Conservation (phyloP, 2,888 invertebrate genomes). For the Synergus gifuensis region DNA sequence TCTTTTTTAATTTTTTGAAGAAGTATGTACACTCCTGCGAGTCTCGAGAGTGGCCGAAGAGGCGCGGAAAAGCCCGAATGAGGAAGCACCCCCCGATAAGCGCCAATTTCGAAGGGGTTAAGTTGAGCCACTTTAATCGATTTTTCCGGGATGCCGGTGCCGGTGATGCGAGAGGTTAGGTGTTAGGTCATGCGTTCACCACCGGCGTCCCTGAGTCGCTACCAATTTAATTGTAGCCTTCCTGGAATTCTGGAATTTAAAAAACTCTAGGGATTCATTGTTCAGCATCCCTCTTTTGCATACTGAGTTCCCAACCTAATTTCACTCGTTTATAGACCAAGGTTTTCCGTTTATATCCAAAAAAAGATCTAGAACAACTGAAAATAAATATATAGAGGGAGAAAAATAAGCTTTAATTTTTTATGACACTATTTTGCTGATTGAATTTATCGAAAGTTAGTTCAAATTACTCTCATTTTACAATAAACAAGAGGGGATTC, state of each 20-base stretch:
- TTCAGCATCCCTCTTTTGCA: not conserved
- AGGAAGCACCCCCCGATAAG: not conserved
- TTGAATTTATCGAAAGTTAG: not conserved
- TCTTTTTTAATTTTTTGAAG: not conserved
- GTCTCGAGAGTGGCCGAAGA: not conserved
- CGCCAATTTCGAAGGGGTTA: not conserved
- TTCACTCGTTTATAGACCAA: not conserved
- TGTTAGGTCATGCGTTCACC: not conserved
- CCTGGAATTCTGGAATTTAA: not conserved
- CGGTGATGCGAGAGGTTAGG: conserved; percentile 2
- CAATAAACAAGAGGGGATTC: not conserved
- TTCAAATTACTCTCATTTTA: not conserved
- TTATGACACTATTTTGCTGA: not conserved
- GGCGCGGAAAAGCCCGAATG: not conserved
- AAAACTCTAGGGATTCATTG: conserved; percentile 7
- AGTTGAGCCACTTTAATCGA: not conserved
- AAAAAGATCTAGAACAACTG: not conserved
- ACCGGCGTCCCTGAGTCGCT: not conserved
- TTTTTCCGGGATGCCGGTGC: conserved; percentile 7
- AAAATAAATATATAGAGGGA: not conserved
- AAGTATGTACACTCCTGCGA: not conserved
- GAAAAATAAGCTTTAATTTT: no score
- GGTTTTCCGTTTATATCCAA: not conserved
- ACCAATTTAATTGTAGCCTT: not conserved
- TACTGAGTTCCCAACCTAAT: not conserved